Percentiles rank a stretch among this genome's conserved stretches.
phyloP scores from a whole-genome alignment of 2,888 invertebrate genomes.

The Chrysolina haemoptera region DNA sequence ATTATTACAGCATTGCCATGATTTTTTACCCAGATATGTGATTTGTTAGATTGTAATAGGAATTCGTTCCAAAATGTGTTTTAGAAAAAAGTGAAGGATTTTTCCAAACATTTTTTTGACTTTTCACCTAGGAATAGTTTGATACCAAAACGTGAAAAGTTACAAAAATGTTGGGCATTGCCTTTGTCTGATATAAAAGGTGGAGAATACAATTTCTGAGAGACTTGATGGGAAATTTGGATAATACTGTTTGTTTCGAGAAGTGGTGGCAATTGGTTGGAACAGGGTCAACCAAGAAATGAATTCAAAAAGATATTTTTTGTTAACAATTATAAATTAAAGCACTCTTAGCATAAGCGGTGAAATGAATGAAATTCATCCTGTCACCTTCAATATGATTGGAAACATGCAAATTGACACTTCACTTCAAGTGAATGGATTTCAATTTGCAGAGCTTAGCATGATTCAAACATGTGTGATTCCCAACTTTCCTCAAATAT shows the following conservation, averaged over 20 bases:
- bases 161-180: conserved; percentile 5
- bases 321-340: neutral
- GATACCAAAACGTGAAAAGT: neutral
- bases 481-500: neutral
- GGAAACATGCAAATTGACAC: conserved; percentile 1
- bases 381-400: neutral
- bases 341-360: neutral
- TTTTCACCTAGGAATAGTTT: neutral
- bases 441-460: neutral
- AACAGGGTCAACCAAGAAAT: no score
- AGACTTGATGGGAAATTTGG: neutral
- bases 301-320: no score
- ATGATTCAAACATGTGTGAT: neutral
- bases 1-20: conserved; percentile 63
- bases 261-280: neutral
- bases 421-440: neutral
- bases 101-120: conserved; percentile 17
- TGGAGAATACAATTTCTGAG: neutral
- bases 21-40: conserved; percentile 67
- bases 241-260: neutral
- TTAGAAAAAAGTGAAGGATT: conserved; percentile 41
- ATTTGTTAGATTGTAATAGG: conserved; percentile 60
- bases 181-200: neutral
- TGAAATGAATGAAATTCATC: neutral
- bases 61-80: conserved; percentile 26